Evolutionary conservation across 2,113 vertebrate genomes (phyloP), one percentile per base, ranked within the genome.

Genomic region (Blennius ocellaris): DNA sequence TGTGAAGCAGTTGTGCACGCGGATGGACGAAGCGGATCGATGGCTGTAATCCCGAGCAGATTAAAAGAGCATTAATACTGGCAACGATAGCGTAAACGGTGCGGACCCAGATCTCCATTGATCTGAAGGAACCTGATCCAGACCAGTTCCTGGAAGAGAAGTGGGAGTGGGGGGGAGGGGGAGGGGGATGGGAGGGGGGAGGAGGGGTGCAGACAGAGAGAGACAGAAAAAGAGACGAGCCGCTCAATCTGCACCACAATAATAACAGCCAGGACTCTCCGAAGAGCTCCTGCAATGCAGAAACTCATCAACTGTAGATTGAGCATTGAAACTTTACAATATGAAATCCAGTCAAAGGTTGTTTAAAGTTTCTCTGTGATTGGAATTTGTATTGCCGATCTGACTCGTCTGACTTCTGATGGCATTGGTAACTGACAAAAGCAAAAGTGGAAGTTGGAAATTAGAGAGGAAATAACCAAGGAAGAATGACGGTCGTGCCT

Each of bases 1-100:
- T 30, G 21, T 30, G n/a, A n/a, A 50, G 62, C 37, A 37, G 54
- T 6, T 44, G 11, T 37, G 70, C 67, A 74, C 52, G 70, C 57
- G 65, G 79, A 79, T 64, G 74, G 82, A 71, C 72, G 78, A 82
- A 77, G 82, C 59, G 87, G 87, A 85, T 91, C 86, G 82, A 91
- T 91, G 87, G 64, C 88, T 87, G 81, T 91, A 91, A 91, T 91
- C 90, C 85, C 80, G 69, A 78, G 86, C 88, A 90, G 90, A 91
- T 91, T 91, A 91, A 91, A 90, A 87, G 90, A 91, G 90, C 88
- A 90, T 91, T 90, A 91, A 91, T 89, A 89, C 88, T 83, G 88
- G 81, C 90, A 87, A 83, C 69, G 85, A 90, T 89, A 90, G 85
- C 69, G 83, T 90, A 89, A 91, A 91, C 88, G 83, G 72, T 85